Base-by-base conservation (phyloP, 2,797 vertebrate species). In the Sebastes hubbsi region DNA sequence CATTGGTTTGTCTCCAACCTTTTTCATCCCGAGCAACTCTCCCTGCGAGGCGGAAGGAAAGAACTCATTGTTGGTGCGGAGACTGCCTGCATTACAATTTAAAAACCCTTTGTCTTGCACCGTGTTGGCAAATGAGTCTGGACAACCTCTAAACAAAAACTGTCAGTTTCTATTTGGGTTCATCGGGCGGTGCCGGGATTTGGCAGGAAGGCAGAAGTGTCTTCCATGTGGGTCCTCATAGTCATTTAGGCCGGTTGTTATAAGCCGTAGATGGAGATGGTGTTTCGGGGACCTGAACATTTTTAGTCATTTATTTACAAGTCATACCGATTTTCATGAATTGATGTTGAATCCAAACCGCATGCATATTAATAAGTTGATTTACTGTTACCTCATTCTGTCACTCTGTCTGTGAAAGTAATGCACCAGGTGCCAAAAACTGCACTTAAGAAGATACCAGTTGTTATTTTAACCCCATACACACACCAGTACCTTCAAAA, bases 141-240 rank as follows among this genome's bases (percentile, higher is more conserved):
- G 94, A 93, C 92, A 94, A 91, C 91, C 94, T 93, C 94, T 95
- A 94, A 96, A 95, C 92, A 95, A 96, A 96, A 94, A 86, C 93
- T 95, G 94, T 95, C 94, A 94, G 91, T 93, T 93, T 95, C 89
- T 81, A 94, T 96, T 95, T 92, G 77, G 89, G 52, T 87, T 90
- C 87, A 87, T 80, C 92, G 88, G 88, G 84, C n/a, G 80, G 89
- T 83, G 84, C 83, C 74, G 84, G 90, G 89, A 92, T 92, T 94
- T 95, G 93, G 90, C 94, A 95, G 88, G 84, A 65, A 89, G 84
- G 91, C 89, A 83, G 79, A 89, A 87, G 86, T 84, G 80, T 94
- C 92, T 91, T 93, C 90, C 89, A 72, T 78, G 78, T 85, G 87
- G 78, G 87, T 90, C 86, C 87, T 93, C 91, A 78, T 81, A 90